Evolutionary conservation across 2,797 vertebrate species (phyloP).

Genomic region (Pangasius djambal): DNA sequence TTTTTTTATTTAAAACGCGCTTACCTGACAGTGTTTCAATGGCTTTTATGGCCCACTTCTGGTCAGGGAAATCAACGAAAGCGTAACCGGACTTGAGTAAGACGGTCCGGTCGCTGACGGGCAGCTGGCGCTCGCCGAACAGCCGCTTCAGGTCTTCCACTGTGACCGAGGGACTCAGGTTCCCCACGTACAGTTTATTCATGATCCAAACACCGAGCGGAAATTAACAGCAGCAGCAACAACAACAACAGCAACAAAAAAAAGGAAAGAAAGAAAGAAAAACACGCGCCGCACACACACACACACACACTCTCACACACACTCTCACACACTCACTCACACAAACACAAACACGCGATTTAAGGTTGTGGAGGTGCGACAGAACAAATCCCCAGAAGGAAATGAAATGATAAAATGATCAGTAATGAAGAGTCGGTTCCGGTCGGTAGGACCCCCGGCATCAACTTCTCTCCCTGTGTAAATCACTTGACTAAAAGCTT

Average conservation of each 20-base stretch:
- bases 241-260: slow-evolving; percentile 56
- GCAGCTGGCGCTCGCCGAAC: slow-evolving; percentile 87
- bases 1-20: slow-evolving; percentile 52
- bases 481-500: slow-evolving; percentile 68
- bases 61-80: slow-evolving; percentile 92
- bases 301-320: not conserved
- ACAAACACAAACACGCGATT: not conserved
- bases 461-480: slow-evolving; percentile 78
- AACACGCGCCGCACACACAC: slow-evolving; percentile 59
- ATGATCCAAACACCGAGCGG: slow-evolving; percentile 76
- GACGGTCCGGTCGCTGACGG: slow-evolving; percentile 84
- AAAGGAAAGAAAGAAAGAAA: slow-evolving; percentile 37
- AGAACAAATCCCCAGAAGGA: not conserved
- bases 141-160: slow-evolving; percentile 91
- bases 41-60: slow-evolving; percentile 91
- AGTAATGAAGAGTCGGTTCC: slow-evolving; percentile 65
- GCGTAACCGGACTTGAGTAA: slow-evolving; percentile 92
- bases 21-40: slow-evolving; percentile 91
- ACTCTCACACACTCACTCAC: not conserved
- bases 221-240: slow-evolving; percentile 55
- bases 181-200: slow-evolving; percentile 95
- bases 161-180: slow-evolving; percentile 91
- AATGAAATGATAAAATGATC: not conserved
- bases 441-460: slow-evolving; percentile 73
- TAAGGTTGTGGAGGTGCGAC: slow-evolving; percentile 10